Base-by-base conservation (phyloP, 2,888 invertebrate genomes). In the Zaprionus lineosus region DNA sequence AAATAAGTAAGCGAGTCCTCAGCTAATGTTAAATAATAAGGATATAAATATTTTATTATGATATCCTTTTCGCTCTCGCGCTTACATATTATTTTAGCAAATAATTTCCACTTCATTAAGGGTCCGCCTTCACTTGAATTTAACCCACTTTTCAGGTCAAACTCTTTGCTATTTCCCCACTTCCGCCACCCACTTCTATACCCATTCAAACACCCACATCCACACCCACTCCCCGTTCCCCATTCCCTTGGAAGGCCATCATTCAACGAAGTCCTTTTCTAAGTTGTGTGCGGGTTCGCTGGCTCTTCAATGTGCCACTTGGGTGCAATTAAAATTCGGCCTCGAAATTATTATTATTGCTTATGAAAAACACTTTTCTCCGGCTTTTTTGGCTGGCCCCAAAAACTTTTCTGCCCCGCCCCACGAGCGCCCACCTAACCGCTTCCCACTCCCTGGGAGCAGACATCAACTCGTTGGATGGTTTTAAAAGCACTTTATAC, bases 281-380 rank as follows among this genome's bases (percentile, higher is more conserved):
- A 67, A 33, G 39, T 55, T 31, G 14, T 14, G 51, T 8, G 16
- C 43, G 48, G 58, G 58, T 58, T 53, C 48, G 67, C 53, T 56
- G 48, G 44, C 58, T 57, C 58, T 70, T 56, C 61, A 86, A 88
- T 87, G 88, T 82, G 73, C 77, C 84, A 74, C 86, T 74, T 68
- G 87, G 87, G 87, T 83, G 76, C 86, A 88, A 88, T 88, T 88
- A 87, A 88, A 86, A 82, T 62, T 70, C 78, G 71, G 75, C 85
- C 78, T 68, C 84, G 63, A 81, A 84, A 86, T 86, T 76, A 84
- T 86, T 79, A 81, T 81, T 81, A 84, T 77, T 84, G 74, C 83
- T 67, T 65, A 81, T 73, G 67, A 84, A 84, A 86, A 85, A 85
- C 84, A 83, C 76, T 85, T 78, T 67, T 69, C 79, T 50, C 37